These are phyloP conservation scores for Neomonachus schauinslandi DNA, from an alignment of 2,113 vertebrate genomes.

Conservation along the genomic window DNA sequence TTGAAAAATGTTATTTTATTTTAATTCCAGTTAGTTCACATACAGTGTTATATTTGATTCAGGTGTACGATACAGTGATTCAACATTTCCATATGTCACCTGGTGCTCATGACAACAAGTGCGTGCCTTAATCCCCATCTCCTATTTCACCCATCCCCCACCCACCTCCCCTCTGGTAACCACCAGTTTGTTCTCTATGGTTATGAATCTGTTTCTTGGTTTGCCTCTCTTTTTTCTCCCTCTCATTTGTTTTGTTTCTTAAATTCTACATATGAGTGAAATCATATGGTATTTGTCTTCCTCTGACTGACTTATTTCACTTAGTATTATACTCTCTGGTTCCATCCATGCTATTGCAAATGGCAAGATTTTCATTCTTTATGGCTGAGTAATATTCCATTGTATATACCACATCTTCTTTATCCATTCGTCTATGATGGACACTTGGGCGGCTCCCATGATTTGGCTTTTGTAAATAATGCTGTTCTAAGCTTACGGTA, in stretches of 20 bases:
- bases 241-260: neutral
- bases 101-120: neutral
- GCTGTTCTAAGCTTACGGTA: neutral
- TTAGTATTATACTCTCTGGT: neutral
- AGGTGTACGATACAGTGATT: neutral
- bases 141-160: neutral
- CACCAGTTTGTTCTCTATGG: neutral
- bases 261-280: neutral
- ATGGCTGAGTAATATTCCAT: neutral
- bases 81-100: too few relatives aligned
- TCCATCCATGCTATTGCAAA: neutral
- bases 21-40: neutral
- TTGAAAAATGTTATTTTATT: neutral
- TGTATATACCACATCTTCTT: neutral
- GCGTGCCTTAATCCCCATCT: neutral
- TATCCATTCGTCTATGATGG: neutral
- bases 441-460: neutral
- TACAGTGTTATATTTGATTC: neutral
- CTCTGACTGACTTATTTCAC: neutral
- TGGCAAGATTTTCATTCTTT: neutral
- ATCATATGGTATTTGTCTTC: neutral
- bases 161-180: neutral
- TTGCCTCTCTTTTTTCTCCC: neutral
- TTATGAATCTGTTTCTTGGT: neutral
- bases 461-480: neutral